Conservation (phyloP, 2,888 invertebrate genomes). For the Hydropsyche betteni region DNA sequence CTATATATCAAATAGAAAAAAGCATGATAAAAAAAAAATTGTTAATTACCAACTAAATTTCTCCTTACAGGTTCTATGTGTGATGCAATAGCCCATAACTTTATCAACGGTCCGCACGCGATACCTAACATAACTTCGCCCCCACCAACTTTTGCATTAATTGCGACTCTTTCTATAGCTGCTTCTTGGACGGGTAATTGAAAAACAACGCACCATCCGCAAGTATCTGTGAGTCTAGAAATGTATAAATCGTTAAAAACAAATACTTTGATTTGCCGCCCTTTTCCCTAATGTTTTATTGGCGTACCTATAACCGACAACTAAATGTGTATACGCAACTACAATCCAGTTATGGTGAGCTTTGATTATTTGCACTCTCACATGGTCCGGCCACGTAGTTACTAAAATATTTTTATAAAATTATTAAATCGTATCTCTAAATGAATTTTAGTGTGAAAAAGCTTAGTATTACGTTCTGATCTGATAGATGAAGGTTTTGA, state of each 20-base stretch:
- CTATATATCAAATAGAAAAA: neutral
- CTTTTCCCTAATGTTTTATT: too few species aligned
- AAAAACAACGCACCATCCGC: constrained; percentile 96
- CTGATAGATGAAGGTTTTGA: constrained; percentile 59
- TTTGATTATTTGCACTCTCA: constrained; percentile 90
- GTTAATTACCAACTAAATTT: constrained; percentile 61
- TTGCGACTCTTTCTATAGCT: constrained; percentile 89
- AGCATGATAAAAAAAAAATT: constrained; percentile 35
- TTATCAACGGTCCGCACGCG: constrained; percentile 62
- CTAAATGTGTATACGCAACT: constrained; percentile 95
- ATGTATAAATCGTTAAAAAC: neutral
- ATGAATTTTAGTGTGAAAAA: neutral
- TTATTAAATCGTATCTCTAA: too few species aligned
- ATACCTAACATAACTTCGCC: constrained; percentile 65
- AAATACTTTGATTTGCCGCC: constrained; percentile 45
- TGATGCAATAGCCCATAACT: constrained; percentile 65
- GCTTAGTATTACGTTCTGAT: constrained; percentile 58
- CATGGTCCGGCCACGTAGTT: constrained; percentile 82
- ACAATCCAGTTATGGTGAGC: constrained; percentile 99
- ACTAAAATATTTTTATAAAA: constrained; percentile 60
- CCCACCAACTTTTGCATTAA: constrained; percentile 73
- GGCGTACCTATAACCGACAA: constrained; percentile 86
- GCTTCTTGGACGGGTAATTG: constrained; percentile 92
- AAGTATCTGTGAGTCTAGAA: constrained; percentile 88
- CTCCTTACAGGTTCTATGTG: constrained; percentile 64